Evolutionary conservation across 2,113 vertebrate species (phyloP), one percentile per base, ranked within the genome.

Genomic region (Perognathus longimembris): DNA sequence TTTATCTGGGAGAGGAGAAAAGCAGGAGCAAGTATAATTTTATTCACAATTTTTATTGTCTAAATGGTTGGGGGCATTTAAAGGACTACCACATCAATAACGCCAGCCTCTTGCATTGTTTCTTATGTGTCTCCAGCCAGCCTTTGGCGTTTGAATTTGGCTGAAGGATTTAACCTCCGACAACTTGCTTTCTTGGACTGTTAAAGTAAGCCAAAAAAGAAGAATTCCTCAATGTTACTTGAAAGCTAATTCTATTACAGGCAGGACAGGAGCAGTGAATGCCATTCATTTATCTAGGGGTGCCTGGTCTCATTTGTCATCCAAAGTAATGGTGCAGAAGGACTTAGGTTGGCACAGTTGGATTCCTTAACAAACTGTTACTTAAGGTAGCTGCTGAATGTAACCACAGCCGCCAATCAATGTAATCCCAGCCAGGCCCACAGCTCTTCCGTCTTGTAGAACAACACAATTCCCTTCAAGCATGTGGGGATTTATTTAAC

Each of bases 301-400:
- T 88, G 78, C 32, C 61, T 75, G n/a, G 6, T 69, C 84, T 88
- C 90, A 92, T 93, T 88, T 71, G 66, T 95, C 90, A 94, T 42
- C 50, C 82, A 85, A 67, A 26, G 82, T 77, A 85, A 80, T 71
- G 28, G 45, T 22, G n/a, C 40, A 61, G 64, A 69, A 86, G 70
- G 85, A 83, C 8, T 50, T 54, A 4, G 22, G 24, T 17, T 21
- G 20, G 42, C 34, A 42, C 70, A 79, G 75, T 12, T 59, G 77
- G 0, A 26, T 80, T 42, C 24, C 64, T 24, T 67, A 70, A 85
- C 74, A 79, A 93, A 95, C 57, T 17, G 22, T 50, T 2, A 42
- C 85, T 93, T 69, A 76, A 78, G 79, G 70, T 18, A 76, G 57
- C 71, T 1, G 6, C 66, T 24, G 5, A 36, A 40, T n/a, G 22